Conservation (phyloP, 1,140 invertebrate genomes). For the Drosophila chauvacae region DNA sequence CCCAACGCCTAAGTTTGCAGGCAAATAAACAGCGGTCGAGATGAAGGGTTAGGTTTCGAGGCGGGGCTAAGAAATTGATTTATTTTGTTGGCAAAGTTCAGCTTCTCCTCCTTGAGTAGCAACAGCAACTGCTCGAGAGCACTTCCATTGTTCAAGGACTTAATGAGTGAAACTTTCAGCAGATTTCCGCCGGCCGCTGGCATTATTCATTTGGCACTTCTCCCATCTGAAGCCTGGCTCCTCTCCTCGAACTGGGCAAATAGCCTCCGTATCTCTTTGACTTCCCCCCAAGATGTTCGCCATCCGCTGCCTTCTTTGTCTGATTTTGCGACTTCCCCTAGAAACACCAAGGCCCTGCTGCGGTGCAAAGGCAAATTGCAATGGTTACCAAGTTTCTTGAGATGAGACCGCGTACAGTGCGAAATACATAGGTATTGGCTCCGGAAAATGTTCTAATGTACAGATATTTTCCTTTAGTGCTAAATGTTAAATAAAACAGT, state of each 20-base stretch:
- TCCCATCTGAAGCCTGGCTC: constrained; percentile 3
- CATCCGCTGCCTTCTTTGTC: constrained; percentile 16
- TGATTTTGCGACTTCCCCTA: constrained; percentile 11
- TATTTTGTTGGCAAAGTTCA: constrained; percentile 56
- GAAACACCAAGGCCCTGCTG: constrained; percentile 32
- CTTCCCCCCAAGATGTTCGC: constrained; percentile 31
- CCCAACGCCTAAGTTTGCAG: constrained; percentile 47
- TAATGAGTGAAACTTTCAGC: constrained; percentile 53
- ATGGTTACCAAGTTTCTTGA: constrained; percentile 35
- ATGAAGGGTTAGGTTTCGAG: constrained; percentile 44
- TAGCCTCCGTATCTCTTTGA: constrained; percentile 39
- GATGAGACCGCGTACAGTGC: constrained; percentile 12
- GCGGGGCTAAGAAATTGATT: constrained; percentile 47
- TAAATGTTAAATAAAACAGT: background rate
- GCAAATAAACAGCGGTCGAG: constrained; percentile 52
- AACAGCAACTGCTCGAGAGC: constrained; percentile 29
- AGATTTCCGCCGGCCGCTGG: constrained; percentile 37
- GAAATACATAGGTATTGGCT: background rate
- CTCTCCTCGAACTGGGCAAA: constrained; percentile 3
- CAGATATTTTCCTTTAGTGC: too few relatives aligned
- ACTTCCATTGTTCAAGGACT: constrained; percentile 53
- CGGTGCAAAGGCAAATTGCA: constrained; percentile 23
- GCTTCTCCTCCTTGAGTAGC: constrained; percentile 13
- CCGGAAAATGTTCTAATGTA: too few relatives aligned
- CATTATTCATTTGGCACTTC: constrained; percentile 48